phyloP scores from a whole-genome alignment of 1,140 invertebrate species.

The Saccostrea glomerata region DNA sequence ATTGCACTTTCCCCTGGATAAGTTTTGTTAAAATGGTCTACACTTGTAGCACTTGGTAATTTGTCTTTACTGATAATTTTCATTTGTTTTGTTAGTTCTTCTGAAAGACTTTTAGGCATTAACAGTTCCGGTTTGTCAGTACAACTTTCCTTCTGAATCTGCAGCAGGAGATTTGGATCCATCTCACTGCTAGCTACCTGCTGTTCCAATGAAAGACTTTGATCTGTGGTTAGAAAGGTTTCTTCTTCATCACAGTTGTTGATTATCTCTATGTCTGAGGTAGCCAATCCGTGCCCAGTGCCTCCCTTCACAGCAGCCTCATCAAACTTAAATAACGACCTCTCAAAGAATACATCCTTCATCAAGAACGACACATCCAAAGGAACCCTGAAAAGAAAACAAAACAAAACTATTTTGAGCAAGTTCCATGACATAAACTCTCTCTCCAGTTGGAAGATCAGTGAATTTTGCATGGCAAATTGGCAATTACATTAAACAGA shows the following conservation, averaged over 20 bases:
- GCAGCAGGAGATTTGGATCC: conserved; percentile 56
- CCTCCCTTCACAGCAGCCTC: background rate
- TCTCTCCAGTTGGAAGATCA: too few species aligned
- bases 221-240: conserved; percentile 57
- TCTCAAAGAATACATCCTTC: conserved; percentile 26
- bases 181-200: conserved; percentile 64
- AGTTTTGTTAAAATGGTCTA: background rate
- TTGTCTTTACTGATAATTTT: conserved; percentile 42
- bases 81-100: conserved; percentile 67
- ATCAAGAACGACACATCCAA: conserved; percentile 18
- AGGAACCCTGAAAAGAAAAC: background rate
- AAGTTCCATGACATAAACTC: too few species aligned
- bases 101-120: conserved; percentile 70
- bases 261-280: conserved; percentile 62
- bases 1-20: conserved; percentile 11
- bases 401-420: background rate
- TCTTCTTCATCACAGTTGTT: conserved; percentile 58
- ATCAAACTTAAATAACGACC: conserved; percentile 31
- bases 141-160: conserved; percentile 42
- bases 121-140: conserved; percentile 64
- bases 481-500: too few species aligned
- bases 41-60: conserved; percentile 27
- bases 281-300: conserved; percentile 43
- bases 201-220: conserved; percentile 66
- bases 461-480: too few species aligned